These are phyloP conservation scores for Toxotes lorentzi DNA, from an alignment of 2,797 vertebrate genomes.

Conservation along the genomic window DNA sequence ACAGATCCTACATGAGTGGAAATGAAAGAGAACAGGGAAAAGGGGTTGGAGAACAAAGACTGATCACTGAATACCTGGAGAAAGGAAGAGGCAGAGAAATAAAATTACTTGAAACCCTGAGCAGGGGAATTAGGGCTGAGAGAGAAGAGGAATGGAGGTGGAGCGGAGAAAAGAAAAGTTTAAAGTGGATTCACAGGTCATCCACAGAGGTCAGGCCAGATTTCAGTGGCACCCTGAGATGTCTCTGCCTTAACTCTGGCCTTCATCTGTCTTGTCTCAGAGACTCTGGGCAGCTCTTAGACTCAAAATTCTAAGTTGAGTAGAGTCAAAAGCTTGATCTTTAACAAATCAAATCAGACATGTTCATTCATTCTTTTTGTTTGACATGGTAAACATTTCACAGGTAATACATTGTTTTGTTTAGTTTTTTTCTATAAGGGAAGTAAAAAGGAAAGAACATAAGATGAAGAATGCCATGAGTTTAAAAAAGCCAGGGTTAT, in stretches of 20 bases:
- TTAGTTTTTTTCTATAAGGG: too few relatives aligned
- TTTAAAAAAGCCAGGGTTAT: background rate
- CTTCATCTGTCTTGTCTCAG: constrained; percentile 3
- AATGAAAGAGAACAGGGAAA: background rate
- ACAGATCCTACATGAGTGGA: background rate
- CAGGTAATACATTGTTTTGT: too few relatives aligned
- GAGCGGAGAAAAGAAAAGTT: constrained; percentile 23
- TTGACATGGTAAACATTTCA: too few relatives aligned
- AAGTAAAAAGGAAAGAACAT: too few relatives aligned
- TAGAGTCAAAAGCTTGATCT: too few relatives aligned
- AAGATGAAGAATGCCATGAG: background rate
- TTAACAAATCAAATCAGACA: too few relatives aligned
- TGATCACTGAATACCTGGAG: background rate
- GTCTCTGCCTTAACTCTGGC: constrained; percentile 24
- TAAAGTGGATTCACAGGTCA: constrained; percentile 38
- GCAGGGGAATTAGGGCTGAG: background rate
- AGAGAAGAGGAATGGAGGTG: background rate
- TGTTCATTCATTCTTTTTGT: too few relatives aligned
- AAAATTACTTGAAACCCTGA: background rate
- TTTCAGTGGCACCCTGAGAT: constrained; percentile 34
- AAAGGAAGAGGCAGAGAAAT: background rate
- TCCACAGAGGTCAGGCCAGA: constrained; percentile 4
- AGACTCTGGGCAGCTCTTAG: too few relatives aligned
- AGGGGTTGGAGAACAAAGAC: background rate
- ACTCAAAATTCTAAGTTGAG: too few relatives aligned